Base-by-base conservation (phyloP, 2,113 vertebrate species). In the Nycticorax nycticorax region DNA sequence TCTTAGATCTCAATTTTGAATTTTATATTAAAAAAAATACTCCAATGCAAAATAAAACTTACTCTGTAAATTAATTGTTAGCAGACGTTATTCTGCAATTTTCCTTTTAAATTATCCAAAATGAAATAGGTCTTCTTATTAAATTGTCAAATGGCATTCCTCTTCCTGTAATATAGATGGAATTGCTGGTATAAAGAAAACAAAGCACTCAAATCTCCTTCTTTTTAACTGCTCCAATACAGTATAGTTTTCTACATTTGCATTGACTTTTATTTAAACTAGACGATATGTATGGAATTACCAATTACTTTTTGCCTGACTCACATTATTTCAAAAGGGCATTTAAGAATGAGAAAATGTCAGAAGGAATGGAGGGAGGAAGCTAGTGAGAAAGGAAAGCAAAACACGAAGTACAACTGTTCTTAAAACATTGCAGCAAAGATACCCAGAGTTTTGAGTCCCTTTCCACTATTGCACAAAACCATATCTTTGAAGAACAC, bases 81-180 rank as follows among this genome's bases (percentile, higher is more conserved):
- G 56, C 64, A 97, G 97, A 93, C 8, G 28, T 41, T 87, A 95
- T 88, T 93, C 91, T 96, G 83, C 50, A 85, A 48, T 96, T 95
- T 97, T 93, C 32, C 11, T 91, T 95, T 92, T 90, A 97, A 97
- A 95, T 96, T 95, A 86, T 68, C 26, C 33, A 78, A 91, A 97
- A 89, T 87, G 14, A 97, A 96, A 95, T 83, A 94, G 32, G 59
- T 91, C 33, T 89, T 96, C 41, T 68, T 89, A 94, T 48, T 95
- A 78, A 96, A 57, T 67, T 97, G 81, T 97, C 90, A 97, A 66
- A 75, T 85, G 4, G 57, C 92, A 97, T 96, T 85, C 33, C 6
- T 86, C 59, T 93, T 93, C 57, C 69, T 53, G 21, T 94, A 97
- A 95, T 87, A 96, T 5, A 86, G n/a, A 74, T 77, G 48, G 28